Evolutionary conservation across 2,888 invertebrate species (phyloP).

Genomic region (Pseudeuparius sepicola): DNA sequence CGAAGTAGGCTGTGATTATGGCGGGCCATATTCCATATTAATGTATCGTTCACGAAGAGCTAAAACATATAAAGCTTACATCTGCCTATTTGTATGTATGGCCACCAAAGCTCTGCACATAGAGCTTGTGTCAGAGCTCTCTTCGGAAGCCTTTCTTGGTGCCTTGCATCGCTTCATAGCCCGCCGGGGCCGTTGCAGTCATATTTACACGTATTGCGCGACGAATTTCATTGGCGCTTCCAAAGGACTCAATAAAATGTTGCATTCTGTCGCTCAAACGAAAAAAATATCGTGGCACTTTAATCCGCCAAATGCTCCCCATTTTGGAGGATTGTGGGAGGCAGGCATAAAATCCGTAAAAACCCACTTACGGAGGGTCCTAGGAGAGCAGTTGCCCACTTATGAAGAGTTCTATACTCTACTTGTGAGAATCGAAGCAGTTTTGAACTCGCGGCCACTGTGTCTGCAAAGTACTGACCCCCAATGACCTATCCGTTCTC

Average conservation of each 20-base stretch:
- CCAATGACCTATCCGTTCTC: background rate
- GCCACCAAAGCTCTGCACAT: background rate
- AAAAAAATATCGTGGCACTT: background rate
- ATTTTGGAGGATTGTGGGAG: slow-evolving; percentile 4
- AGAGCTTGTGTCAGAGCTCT: slow-evolving; percentile 1
- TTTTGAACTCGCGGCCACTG: background rate
- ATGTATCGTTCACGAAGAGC: background rate
- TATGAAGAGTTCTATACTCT: slow-evolving; percentile 2
- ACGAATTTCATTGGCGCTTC: slow-evolving; percentile 1
- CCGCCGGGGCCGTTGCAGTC: background rate
- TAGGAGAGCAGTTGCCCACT: background rate
- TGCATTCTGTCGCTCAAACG: background rate
- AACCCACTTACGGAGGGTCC: background rate
- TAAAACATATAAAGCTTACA: background rate
- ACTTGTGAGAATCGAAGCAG: background rate
- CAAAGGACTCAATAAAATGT: background rate
- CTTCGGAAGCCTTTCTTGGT: background rate
- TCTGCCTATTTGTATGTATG: slow-evolving; percentile 2
- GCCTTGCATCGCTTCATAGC: background rate
- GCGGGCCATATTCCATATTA: background rate
- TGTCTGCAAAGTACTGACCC: background rate
- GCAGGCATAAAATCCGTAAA: background rate
- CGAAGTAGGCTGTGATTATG: background rate
- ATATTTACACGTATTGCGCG: background rate
- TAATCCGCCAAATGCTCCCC: background rate